Conservation (phyloP, 2,113 vertebrate species). For the Pteropus alecto region DNA sequence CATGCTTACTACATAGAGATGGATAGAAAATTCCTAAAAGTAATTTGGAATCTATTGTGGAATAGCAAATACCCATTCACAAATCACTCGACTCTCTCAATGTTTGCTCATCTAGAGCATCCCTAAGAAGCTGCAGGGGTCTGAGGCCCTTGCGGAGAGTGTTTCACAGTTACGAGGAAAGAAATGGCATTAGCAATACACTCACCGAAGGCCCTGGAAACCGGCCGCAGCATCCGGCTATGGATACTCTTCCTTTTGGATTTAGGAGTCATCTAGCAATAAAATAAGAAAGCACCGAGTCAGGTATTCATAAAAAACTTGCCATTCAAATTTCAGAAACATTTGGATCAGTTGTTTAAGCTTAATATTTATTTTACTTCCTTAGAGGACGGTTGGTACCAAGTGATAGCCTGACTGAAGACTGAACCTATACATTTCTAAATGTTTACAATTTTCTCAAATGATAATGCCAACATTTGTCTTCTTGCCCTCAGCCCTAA, state of each 20-base stretch:
- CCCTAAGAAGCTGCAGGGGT: background rate
- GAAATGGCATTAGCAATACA: background rate
- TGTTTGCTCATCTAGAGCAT: background rate
- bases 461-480: background rate
- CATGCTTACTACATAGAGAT: background rate
- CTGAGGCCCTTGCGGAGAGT: background rate
- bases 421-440: background rate
- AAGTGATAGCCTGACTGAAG: background rate
- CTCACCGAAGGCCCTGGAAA: constrained; percentile 95
- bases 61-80: background rate
- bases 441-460: background rate
- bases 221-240: constrained; percentile 96
- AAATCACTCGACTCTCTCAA: background rate
- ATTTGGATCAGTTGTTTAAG: background rate
- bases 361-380: background rate
- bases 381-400: background rate
- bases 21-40: background rate
- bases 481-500: background rate
- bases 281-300: constrained; percentile 50
- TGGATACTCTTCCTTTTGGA: constrained; percentile 99
- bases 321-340: background rate
- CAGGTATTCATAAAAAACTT: background rate
- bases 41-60: no score
- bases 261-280: constrained; percentile 96
- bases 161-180: background rate